Evolutionary conservation across 2,888 invertebrate species (phyloP), one percentile per base, ranked within the genome.

Genomic region (Serrognathus titanus): DNA sequence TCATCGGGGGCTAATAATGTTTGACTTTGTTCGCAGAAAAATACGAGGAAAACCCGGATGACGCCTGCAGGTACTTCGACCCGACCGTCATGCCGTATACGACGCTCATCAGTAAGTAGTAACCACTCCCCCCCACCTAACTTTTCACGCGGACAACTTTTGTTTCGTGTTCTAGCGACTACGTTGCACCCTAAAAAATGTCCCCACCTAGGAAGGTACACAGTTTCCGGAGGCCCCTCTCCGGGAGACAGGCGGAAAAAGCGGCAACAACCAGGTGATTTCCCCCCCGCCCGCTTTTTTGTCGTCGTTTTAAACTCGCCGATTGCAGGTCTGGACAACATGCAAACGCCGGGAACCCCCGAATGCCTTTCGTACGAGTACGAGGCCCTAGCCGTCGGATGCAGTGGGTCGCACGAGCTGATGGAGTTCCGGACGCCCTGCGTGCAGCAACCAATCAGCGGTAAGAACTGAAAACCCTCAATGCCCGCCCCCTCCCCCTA

Each of bases 131-230:
- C n/a, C 16, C 8, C 7, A 1, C 12, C n/a, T 43, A 9, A 9
- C 4, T 43, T 43, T 43, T n/a, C n/a, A n/a, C n/a, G n/a, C n/a
- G n/a, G n/a, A n/a, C n/a, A n/a, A n/a, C n/a, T n/a, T n/a, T n/a
- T 55, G 48, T 51, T 20, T 56, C 60, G 53, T 16, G 3, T 80
- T 79, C 0, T 76, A 89, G 88, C 88, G 0, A 82, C 87, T 0
- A 79, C 81, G 0, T 76, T 86, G 48, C 80, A 81, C 59, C 81
- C 85, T 41, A 83, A 82, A 66, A 84, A 83, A 47, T 90, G 89
- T 69, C 89, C 89, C 0, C 84, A 87, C 64, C 75, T 85, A 40
- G 89, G 90, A 0, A 79, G 87, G 3, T 90, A 88, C 74, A 81
- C 82, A 0, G 81, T 87, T 1, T 70, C 82, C 36, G 63, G 64